Percentiles rank a stretch among this genome's conserved stretches.
Evolutionary conservation across 2,113 vertebrate species (phyloP).

Genomic region (Anolis sagrei): DNA sequence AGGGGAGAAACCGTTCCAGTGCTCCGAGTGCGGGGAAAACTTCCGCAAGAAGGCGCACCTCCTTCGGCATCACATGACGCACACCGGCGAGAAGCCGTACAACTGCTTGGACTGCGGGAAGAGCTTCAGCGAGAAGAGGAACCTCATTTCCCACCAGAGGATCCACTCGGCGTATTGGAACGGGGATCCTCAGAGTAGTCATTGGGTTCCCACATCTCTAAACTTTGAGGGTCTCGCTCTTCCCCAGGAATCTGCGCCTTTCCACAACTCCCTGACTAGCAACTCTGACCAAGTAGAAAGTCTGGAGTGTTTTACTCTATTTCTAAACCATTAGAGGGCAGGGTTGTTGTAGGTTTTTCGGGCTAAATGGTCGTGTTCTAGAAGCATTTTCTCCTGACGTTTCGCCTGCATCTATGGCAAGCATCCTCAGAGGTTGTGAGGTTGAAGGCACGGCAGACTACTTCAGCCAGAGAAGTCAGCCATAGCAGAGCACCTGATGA

Average conservation of each 20-base stretch:
- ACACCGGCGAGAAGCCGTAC: background rate
- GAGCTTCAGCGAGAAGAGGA: background rate
- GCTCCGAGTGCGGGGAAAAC: background rate
- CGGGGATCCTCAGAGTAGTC: background rate
- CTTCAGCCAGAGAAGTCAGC: no score
- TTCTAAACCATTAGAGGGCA: constrained; percentile 3
- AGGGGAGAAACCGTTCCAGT: background rate
- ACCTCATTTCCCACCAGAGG: background rate
- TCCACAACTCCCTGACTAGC: background rate
- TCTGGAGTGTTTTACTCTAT: constrained; percentile 6
- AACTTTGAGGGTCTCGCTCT: background rate
- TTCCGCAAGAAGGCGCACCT: constrained; percentile 11
- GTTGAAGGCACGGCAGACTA: no score
- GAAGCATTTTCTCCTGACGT: no score
- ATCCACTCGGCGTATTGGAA: background rate
- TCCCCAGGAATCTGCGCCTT: background rate
- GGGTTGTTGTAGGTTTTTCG: no score
- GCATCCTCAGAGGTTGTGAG: no score
- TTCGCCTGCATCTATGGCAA: no score
- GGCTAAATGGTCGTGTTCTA: no score
- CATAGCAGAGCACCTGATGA: no score
- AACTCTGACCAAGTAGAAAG: background rate
- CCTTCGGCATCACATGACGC: background rate
- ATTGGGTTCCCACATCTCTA: background rate
- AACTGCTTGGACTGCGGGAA: constrained; percentile 7